Conservation (phyloP, 2,797 vertebrate genomes). For the Gymnocypris eckloni region DNA sequence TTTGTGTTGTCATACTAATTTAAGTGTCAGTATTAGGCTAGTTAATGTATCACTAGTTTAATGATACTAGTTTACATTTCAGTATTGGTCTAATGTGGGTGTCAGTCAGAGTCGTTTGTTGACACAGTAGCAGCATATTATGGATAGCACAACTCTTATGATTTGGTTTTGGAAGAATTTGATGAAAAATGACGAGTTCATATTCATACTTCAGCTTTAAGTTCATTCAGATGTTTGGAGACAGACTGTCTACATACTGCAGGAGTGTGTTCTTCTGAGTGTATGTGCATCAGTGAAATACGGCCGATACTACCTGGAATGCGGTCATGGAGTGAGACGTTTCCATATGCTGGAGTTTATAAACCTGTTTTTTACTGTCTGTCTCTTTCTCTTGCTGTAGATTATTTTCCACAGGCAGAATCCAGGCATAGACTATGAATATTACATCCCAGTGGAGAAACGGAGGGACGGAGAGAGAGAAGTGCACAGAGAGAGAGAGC, state of each 20-base stretch:
- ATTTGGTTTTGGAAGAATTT: neutral
- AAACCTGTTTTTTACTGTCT: slow-evolving; percentile 17
- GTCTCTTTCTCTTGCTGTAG: slow-evolving; percentile 68
- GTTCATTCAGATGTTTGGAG: neutral
- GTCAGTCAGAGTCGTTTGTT: neutral
- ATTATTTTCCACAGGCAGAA: slow-evolving; percentile 92
- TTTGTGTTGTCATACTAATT: neutral
- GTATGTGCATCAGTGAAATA: slow-evolving; percentile 28
- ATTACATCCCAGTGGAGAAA: slow-evolving; percentile 81
- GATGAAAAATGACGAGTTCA: neutral
- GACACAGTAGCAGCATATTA: neutral
- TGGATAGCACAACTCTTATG: neutral
- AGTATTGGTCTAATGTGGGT: neutral
- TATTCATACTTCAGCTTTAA: neutral
- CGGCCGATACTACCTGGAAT: slow-evolving; percentile 23
- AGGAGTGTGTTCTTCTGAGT: neutral
- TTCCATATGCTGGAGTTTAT: slow-evolving; percentile 39
- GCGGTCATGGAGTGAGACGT: slow-evolving; percentile 10
- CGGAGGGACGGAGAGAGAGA: slow-evolving; percentile 56
- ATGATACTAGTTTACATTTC: neutral
- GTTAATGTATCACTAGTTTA: neutral
- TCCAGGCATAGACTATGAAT: slow-evolving; percentile 88
- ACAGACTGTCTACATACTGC: neutral
- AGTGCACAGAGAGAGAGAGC: slow-evolving; percentile 60
- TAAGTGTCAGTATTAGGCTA: neutral